These are phyloP conservation scores for Lamellibrachia columna DNA, from an alignment of 2,888 invertebrate genomes.

Conservation along the genomic window DNA sequence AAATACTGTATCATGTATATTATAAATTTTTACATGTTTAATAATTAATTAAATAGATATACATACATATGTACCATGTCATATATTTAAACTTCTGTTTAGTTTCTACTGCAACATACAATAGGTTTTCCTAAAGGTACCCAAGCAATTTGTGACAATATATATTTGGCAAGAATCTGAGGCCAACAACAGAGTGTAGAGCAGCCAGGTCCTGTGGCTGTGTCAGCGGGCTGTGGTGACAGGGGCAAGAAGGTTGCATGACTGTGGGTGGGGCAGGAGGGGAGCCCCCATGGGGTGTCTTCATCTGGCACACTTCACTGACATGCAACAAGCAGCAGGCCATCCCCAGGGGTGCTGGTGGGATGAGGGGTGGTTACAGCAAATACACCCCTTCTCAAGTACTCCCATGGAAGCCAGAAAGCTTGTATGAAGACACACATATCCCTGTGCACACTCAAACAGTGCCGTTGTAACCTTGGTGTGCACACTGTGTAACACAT, in stretches of 20 bases:
- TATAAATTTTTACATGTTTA: background rate
- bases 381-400: slow-evolving; percentile 5
- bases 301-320: background rate
- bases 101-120: background rate
- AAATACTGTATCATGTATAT: background rate
- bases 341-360: background rate
- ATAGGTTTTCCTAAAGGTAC: background rate
- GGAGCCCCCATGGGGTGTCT: background rate
- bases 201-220: too few relatives aligned
- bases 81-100: background rate
- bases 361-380: background rate
- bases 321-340: slow-evolving; percentile 6
- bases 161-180: background rate
- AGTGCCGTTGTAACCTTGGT: background rate
- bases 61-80: slow-evolving; percentile 5
- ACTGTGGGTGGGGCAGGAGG: background rate
- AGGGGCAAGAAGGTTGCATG: background rate
- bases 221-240: background rate
- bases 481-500: background rate
- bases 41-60: background rate
- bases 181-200: background rate
- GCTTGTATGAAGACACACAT: background rate
- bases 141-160: background rate
- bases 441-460: background rate
- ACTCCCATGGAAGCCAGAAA: background rate